Evolutionary conservation across 2,888 invertebrate species (phyloP), one percentile per base, ranked within the genome.

Genomic region (Tachina fera): DNA sequence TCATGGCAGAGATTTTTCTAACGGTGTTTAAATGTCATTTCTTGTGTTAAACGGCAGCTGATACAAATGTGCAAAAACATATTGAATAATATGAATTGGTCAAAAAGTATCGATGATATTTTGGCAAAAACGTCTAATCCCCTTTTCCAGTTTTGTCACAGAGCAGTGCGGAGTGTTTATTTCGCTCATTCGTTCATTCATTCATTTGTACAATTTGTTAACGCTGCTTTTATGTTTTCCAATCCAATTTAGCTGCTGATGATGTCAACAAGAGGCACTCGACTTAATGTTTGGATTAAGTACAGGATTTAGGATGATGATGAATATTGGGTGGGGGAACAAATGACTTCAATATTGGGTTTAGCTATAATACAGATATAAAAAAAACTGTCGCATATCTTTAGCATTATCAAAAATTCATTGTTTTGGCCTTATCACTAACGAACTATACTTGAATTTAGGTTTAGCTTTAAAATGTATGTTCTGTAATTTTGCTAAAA

Each of bases 241-340:
- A n/a, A 43, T 75, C 22, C 58, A 77, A 67, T 72, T 70, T 63
- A 72, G 41, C 31, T 74, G 10, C 65, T 61, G 83, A 83, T 83
- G 67, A 78, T 83, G 77, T 86, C 86, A 86, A 86, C 83, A 86
- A 86, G 83, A 86, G 79, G 83, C 83, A 86, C 86, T 86, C 86
- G 83, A 86, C 65, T 86, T 86, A 72, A 67, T 60, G 60, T 61
- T n/a, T 45, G 53, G 41, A 53, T 22, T 68, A 9, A 6, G 39
- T 61, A 31, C 31, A 61, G 41, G 14, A 60, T 16, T 56, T 41
- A 31, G 19, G 1, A 16, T 58, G 13, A 11, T 51, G 51, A 14
- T 22, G 6, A 53, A 9, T 68, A 41, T 82, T 82, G 47, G 75
- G 47, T 82, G 6, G 56, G 70, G 22, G 75, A 8, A 82, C 16